Conservation (phyloP, 2,888 invertebrate genomes). For the Epistrophella euchroma region DNA sequence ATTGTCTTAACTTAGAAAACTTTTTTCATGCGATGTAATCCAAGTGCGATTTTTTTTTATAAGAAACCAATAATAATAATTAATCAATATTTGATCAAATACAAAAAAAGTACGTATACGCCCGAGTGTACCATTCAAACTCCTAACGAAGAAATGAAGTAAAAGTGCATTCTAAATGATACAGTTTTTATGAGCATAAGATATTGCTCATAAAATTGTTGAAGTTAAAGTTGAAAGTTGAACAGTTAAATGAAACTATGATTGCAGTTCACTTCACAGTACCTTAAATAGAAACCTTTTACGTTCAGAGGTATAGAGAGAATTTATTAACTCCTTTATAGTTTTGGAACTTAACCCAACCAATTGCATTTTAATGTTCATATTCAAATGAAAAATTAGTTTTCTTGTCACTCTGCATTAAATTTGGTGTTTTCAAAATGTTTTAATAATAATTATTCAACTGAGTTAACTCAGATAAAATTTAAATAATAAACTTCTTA, state of each 20-base stretch:
- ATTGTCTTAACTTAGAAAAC: too few relatives aligned
- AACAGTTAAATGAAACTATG: neutral
- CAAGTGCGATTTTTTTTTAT: too few relatives aligned
- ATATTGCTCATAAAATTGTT: too few relatives aligned
- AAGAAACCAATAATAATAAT: too few relatives aligned
- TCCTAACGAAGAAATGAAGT: neutral
- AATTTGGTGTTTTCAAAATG: neutral
- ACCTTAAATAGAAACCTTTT: too few relatives aligned
- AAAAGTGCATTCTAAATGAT: neutral
- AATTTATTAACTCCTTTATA: neutral
- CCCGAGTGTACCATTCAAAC: too few relatives aligned
- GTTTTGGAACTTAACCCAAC: neutral
- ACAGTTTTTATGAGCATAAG: neutral
- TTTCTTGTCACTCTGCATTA: neutral
- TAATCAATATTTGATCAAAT: too few relatives aligned
- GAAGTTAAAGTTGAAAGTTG: neutral
- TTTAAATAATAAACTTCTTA: neutral
- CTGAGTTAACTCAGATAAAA: neutral
- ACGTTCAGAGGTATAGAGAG: neutral
- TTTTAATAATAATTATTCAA: neutral
- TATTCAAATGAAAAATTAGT: neutral
- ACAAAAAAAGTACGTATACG: too few relatives aligned
- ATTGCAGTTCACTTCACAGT: neutral
- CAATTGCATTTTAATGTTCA: neutral
- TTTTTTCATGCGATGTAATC: too few relatives aligned